Percentiles rank a stretch among this genome's conserved stretches.
Evolutionary conservation across 2,888 invertebrate species (phyloP).

Genomic region (Coecobrya sp.): DNA sequence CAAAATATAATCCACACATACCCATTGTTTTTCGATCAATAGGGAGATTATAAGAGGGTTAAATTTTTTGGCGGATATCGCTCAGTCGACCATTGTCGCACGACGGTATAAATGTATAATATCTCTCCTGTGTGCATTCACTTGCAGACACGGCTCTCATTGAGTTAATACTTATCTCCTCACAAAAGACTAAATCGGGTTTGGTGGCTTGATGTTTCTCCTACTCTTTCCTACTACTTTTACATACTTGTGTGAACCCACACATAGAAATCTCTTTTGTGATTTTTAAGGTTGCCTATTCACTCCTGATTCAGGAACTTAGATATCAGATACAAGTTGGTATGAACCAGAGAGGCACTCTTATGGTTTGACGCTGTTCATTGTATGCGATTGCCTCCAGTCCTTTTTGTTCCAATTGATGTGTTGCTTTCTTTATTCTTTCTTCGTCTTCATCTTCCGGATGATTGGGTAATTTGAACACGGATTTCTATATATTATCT

Average conservation of each 20-base stretch:
- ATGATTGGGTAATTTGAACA: constrained; percentile 19
- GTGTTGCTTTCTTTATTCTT: neutral
- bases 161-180: constrained; percentile 4
- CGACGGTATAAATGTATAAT: no score
- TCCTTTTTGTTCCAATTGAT: constrained; percentile 5
- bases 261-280: constrained; percentile 16
- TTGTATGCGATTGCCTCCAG: neutral
- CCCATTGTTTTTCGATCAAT: no score
- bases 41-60: no score
- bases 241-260: neutral
- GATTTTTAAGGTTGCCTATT: constrained; percentile 43
- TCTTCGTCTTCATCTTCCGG: constrained; percentile 3
- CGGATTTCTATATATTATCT: neutral
- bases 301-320: neutral
- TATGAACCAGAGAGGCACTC: neutral
- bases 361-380: neutral
- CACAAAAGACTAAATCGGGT: constrained; percentile 21
- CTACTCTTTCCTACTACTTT: neutral
- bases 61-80: no score
- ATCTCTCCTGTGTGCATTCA: constrained; percentile 6
- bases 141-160: neutral
- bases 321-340: neutral
- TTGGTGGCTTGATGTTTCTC: neutral
- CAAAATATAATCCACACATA: no score
- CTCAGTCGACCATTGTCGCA: no score